A percentile compares a stretch with the other conserved stretches of the same genome.
These are phyloP conservation scores for Blastobasis adustella DNA, from an alignment of 2,888 invertebrate species.

Conservation along the genomic window DNA sequence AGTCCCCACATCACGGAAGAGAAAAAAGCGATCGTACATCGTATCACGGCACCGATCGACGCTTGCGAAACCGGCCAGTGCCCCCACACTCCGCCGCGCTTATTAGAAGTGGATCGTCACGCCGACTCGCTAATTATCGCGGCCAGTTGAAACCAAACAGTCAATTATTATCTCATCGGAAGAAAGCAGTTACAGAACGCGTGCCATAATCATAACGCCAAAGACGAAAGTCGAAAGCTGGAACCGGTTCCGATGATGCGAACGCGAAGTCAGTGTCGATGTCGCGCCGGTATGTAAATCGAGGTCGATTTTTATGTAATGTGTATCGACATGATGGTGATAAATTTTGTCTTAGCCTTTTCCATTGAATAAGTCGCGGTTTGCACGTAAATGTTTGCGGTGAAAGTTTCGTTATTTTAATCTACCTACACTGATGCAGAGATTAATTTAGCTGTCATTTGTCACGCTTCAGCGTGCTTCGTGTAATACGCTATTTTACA, in stretches of 20 bases:
- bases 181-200: slow-evolving; percentile 59
- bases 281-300: slow-evolving; percentile 2
- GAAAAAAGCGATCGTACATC: too few relatives aligned
- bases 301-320: slow-evolving; percentile 11
- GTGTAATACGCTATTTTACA: too few relatives aligned
- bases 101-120: neutral
- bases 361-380: too few relatives aligned
- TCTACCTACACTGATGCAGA: too few relatives aligned
- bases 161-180: slow-evolving; percentile 55
- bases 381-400: too few relatives aligned
- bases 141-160: slow-evolving; percentile 24
- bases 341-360: neutral
- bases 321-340: neutral
- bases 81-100: too few relatives aligned
- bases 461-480: too few relatives aligned
- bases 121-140: slow-evolving; percentile 12
- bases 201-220: slow-evolving; percentile 40
- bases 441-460: too few relatives aligned
- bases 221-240: slow-evolving; percentile 62
- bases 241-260: slow-evolving; percentile 49
- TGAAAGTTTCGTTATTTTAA: too few relatives aligned
- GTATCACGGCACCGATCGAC: too few relatives aligned
- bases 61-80: too few relatives aligned
- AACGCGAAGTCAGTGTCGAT: slow-evolving; percentile 32
- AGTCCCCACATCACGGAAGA: too few relatives aligned